Evolutionary conservation across 2,113 vertebrate species (phyloP).

Genomic region (Pelobates fuscus): DNA sequence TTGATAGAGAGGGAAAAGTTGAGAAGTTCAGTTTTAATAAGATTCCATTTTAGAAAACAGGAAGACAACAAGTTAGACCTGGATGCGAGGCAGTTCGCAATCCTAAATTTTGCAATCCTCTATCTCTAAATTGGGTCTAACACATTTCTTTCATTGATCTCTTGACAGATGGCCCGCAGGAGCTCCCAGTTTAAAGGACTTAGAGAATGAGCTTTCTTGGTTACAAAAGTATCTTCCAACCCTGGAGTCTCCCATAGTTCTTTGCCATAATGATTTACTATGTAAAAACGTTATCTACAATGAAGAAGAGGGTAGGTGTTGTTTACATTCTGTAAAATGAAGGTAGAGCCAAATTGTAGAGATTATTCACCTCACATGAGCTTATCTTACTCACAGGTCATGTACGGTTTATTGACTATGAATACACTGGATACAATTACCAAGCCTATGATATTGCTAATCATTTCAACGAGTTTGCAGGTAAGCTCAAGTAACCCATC

Average conservation of each 20-base stretch:
- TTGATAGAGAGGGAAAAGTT: no score
- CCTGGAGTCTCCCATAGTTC: slow-evolving; percentile 87
- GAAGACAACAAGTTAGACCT: no score
- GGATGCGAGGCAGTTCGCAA: no score
- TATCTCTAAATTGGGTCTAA: no score
- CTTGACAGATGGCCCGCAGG: slow-evolving; percentile 78
- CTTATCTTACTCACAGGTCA: slow-evolving; percentile 66
- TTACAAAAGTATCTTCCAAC: slow-evolving; percentile 87
- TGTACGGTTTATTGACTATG: slow-evolving; percentile 93
- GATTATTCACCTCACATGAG: background rate
- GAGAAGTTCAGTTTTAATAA: no score
- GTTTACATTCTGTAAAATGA: background rate
- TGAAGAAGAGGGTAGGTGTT: slow-evolving; percentile 71
- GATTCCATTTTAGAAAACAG: no score
- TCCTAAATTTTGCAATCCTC: no score
- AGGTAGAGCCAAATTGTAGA: background rate
- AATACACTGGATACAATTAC: slow-evolving; percentile 96
- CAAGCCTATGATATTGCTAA: slow-evolving; percentile 97
- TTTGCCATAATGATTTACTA: slow-evolving; percentile 95
- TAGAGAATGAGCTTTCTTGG: slow-evolving; percentile 88
- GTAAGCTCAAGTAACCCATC: slow-evolving; percentile 73
- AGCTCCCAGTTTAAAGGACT: slow-evolving; percentile 78
- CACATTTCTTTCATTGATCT: background rate
- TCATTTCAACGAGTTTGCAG: slow-evolving; percentile 97
- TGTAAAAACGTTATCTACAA: slow-evolving; percentile 98